These are phyloP conservation scores for Armadillidium nasatum DNA, from an alignment of 1,140 invertebrate species.

Conservation along the genomic window DNA sequence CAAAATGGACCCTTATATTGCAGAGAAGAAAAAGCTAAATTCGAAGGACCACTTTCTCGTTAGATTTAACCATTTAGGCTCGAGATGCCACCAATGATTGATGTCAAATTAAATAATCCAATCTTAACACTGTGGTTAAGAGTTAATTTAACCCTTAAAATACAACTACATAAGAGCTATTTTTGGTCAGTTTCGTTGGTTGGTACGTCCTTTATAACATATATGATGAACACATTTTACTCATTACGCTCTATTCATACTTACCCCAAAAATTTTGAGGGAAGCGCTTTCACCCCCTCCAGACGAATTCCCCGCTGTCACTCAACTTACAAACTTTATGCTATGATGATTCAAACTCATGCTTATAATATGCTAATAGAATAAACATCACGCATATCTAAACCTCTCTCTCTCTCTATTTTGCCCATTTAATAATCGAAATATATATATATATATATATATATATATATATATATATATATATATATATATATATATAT, in stretches of 20 bases:
- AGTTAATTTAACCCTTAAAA: background rate
- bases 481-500: too few species aligned
- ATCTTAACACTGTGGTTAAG: constrained; percentile 11
- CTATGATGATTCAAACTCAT: constrained; percentile 6
- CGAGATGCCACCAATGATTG: constrained; percentile 32
- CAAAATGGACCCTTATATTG: background rate
- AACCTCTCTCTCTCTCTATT: too few species aligned
- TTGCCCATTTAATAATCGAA: too few species aligned
- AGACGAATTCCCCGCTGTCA: constrained; percentile 31
- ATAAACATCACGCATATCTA: background rate
- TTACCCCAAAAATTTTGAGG: constrained; percentile 17
- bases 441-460: too few species aligned
- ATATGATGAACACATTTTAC: constrained; percentile 42
- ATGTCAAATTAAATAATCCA: constrained; percentile 43
- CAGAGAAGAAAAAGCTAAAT: background rate
- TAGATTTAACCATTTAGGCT: background rate
- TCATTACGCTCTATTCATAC: constrained; percentile 42
- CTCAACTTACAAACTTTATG: constrained; percentile 25
- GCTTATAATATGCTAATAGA: constrained; percentile 13
- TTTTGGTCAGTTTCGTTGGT: constrained; percentile 1
- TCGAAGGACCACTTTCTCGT: constrained; percentile 2
- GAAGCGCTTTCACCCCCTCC: constrained; percentile 4
- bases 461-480: too few species aligned
- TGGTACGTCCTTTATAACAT: constrained; percentile 18
- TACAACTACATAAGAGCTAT: background rate